Evolutionary conservation across 2,888 invertebrate genomes (phyloP), one percentile per base, ranked within the genome.

Genomic region (Drosophila phalerata): DNA sequence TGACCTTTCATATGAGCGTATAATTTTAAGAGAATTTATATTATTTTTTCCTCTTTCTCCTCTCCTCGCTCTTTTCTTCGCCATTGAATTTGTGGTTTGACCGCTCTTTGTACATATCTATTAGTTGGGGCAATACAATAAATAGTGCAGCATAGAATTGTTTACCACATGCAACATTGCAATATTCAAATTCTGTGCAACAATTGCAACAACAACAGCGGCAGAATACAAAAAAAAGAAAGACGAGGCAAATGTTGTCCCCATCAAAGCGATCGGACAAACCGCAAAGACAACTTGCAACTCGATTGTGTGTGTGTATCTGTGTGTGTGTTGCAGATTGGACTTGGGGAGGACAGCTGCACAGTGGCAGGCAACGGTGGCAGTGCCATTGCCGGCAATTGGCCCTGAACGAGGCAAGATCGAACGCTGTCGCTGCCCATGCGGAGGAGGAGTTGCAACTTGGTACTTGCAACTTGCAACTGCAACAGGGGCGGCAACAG

Each of bases 351-450:
- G 83, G 86, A 78, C 81, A 88, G 73, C 71, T 80, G 88, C 66
- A 85, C 81, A 86, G 86, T 86, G 79, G 88, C 85, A 70, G 79
- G 62, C 81, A 81, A 79, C 73, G 45, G 80, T 80, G 77, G 73
- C 87, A 77, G 63, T 68, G 70, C 64, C 83, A 79, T 74, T 78
- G 81, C 77, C 73, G 63, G 74, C 81, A 81, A 87, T 87, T 78
- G 82, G 75, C 81, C 72, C 62, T 69, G 69, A 84, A 70, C 68
- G 79, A 61, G 67, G 64, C 49, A 65, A 63, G 58, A 51, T 58
- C 58, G 47, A 48, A 58, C 47, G 58, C 58, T 58, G 64, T 52
- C 62, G 34, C 37, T 40, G 42, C 42, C 34, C 37, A 28, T 53
- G 67, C 56, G 66, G 17, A 51, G 77, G 63, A 55, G 77, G 55